These are phyloP conservation scores for Lutraria lutraria DNA, from an alignment of 2,888 invertebrate species.

Conservation along the genomic window DNA sequence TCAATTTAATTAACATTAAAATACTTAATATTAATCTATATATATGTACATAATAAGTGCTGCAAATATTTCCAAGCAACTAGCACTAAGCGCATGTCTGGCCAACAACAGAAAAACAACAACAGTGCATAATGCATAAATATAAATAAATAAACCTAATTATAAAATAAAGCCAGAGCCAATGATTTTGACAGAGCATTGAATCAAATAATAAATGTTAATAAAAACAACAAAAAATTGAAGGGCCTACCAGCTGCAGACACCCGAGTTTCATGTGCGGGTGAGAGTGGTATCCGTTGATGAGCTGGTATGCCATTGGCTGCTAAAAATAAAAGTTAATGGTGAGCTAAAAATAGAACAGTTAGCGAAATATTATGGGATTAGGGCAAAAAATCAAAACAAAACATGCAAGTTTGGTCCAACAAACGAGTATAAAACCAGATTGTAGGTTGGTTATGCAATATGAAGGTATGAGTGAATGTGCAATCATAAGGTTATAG, in stretches of 20 bases:
- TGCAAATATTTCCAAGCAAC: too few relatives aligned
- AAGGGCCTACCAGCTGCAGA: slow-evolving; percentile 37
- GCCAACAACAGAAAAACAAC: too few relatives aligned
- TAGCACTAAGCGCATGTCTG: too few relatives aligned
- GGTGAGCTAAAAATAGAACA: slow-evolving; percentile 21
- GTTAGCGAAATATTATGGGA: slow-evolving; percentile 54
- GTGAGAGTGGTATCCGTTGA: slow-evolving; percentile 30
- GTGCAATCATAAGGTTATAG: too few relatives aligned
- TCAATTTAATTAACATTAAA: too few relatives aligned
- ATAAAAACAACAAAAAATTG: neutral
- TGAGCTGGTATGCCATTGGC: slow-evolving; percentile 55
- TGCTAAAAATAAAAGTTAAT: slow-evolving; percentile 59
- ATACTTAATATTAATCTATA: too few relatives aligned
- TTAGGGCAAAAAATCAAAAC: slow-evolving; percentile 31
- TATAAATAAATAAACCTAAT: too few relatives aligned
- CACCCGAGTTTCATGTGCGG: neutral
- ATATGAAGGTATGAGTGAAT: too few relatives aligned
- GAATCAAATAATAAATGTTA: neutral
- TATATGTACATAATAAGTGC: too few relatives aligned
- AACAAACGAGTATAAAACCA: slow-evolving; percentile 16
- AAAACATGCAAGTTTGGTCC: neutral
- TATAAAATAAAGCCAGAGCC: too few relatives aligned
- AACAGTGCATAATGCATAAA: too few relatives aligned
- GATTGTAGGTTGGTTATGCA: neutral
- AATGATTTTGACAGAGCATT: neutral